Evolutionary conservation across 2,797 vertebrate species (phyloP), one percentile per base, ranked within the genome.

Genomic region (Hyperoplus immaculatus): DNA sequence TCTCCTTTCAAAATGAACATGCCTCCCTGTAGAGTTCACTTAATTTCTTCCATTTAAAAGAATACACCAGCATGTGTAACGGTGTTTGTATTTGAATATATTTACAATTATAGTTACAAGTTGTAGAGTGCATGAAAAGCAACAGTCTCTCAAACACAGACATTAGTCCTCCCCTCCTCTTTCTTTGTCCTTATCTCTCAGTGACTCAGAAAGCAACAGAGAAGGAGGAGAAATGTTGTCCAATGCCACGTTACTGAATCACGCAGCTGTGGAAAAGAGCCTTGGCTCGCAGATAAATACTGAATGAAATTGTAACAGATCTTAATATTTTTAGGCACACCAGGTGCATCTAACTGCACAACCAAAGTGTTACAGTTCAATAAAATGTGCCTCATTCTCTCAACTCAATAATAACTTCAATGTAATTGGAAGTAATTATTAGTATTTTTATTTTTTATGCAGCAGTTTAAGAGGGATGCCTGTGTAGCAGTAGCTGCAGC

Each of bases 21-120:
- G 29, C n/a, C 14, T 72, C 80, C 53, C 67, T 54, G 57, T 80
- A 29, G 60, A 67, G 41, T 66, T 63, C 29, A 29, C 29, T 36
- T 58, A 2, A 53, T n/a, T 4, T 36, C 18, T 50, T 69, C 38
- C 10, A 56, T 50, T 39, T 43, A 10, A 57, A 49, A 73, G 36
- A 14, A 64, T 12, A 65, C n/a, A 51, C 16, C 13, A 55, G 1
- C 36, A n/a, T 29, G 43, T 62, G 36, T 29, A 15, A 41, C 14
- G 5, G 39, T 61, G 36, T 58, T 60, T 43, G 15, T 46, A 42
- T 69, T 16, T 36, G 3, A 13, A 14, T 41, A 36, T 64, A 45
- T 73, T 29, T 61, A 51, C n/a, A 55, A 69, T 75, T 11, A 4
- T n/a, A 15, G 12, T 49, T 18, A 43, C 7, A 58, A 46, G 46